Evolutionary conservation across 2,888 invertebrate genomes (phyloP).

Genomic region (Andrena minutula): DNA sequence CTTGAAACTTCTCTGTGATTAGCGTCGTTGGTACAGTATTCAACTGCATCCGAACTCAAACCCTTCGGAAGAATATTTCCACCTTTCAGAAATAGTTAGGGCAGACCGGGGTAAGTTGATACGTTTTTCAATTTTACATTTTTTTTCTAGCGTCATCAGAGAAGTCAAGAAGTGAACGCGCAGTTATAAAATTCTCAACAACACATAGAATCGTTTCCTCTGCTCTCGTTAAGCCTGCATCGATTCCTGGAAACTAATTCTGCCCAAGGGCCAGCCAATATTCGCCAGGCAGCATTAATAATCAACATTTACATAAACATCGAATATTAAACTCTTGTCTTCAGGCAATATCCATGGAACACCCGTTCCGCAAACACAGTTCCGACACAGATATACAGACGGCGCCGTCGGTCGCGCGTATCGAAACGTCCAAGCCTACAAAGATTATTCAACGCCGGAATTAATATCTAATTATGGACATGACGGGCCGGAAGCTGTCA

Average conservation of each 20-base stretch:
- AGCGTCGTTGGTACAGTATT: too few species aligned
- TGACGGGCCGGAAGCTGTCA: conserved; percentile 49
- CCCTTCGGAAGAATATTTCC: too few species aligned
- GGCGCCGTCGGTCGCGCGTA: conserved; percentile 10
- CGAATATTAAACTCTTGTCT: conserved; percentile 16
- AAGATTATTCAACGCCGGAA: conserved; percentile 51
- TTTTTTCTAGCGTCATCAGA: too few species aligned
- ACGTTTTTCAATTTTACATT: too few species aligned
- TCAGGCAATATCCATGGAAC: conserved; percentile 14
- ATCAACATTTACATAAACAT: conserved; percentile 19
- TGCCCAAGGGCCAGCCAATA: neutral
- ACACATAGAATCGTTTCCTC: too few species aligned
- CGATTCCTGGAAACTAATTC: neutral
- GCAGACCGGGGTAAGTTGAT: too few species aligned
- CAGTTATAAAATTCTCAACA: too few species aligned
- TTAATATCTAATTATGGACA: conserved; percentile 63
- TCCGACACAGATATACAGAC: neutral
- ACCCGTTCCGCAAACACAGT: conserved; percentile 4
- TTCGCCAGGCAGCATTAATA: neutral
- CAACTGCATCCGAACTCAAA: too few species aligned
- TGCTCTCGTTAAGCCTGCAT: neutral
- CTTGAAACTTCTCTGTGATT: too few species aligned
- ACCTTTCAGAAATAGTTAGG: too few species aligned
- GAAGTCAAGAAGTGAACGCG: too few species aligned
- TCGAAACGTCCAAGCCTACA: conserved; percentile 41